phyloP scores from a whole-genome alignment of 2,797 vertebrate genomes.

The Acrossocheilus wenchowensis region DNA sequence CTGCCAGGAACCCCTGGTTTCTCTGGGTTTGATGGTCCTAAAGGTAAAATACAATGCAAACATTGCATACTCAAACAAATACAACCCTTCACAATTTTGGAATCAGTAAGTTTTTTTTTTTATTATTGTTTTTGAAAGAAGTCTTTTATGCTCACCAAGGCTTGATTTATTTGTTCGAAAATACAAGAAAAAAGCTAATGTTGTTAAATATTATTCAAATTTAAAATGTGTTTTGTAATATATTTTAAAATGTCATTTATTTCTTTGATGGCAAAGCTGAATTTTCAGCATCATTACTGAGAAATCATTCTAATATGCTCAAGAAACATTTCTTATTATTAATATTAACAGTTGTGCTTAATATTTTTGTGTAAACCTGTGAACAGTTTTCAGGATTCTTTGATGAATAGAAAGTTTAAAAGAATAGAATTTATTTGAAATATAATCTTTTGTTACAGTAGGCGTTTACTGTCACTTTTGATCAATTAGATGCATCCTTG shows the following conservation, averaged over 20 bases:
- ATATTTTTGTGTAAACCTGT: background rate
- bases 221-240: background rate
- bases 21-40: conserved; percentile 68
- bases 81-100: background rate
- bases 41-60: conserved; percentile 66
- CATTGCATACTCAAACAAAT: background rate
- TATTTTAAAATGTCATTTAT: background rate
- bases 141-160: background rate
- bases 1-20: conserved; percentile 64
- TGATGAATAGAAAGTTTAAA: background rate
- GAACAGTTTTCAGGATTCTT: background rate
- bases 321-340: background rate
- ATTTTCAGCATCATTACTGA: background rate
- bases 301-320: background rate
- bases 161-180: background rate
- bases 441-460: background rate
- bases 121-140: background rate
- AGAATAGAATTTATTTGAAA: background rate
- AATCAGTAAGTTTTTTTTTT: background rate
- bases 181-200: background rate
- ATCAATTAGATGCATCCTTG: background rate
- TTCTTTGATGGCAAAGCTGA: background rate
- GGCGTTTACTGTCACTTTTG: background rate
- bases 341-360: background rate
- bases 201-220: background rate